These are phyloP conservation scores for Anticlea derivata DNA, from an alignment of 2,888 invertebrate genomes.

Conservation along the genomic window DNA sequence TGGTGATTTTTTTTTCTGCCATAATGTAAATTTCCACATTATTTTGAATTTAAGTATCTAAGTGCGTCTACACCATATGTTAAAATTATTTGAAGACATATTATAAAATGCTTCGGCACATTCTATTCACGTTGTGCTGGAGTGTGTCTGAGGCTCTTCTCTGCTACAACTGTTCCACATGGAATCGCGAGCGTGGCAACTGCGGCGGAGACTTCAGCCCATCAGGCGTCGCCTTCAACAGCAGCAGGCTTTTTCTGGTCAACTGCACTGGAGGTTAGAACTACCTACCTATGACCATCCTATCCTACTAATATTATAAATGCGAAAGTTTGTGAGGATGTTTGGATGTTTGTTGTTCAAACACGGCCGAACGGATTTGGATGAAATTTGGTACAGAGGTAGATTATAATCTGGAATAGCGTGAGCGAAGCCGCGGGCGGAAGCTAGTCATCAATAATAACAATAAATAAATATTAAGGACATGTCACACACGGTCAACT, in stretches of 20 bases:
- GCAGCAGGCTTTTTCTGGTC: slow-evolving; percentile 48
- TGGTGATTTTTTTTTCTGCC: not conserved
- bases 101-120: slow-evolving; percentile 41
- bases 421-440: too few relatives aligned
- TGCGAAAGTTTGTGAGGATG: too few relatives aligned
- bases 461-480: too few relatives aligned
- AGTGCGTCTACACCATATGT: not conserved
- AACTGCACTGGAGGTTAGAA: slow-evolving; percentile 67
- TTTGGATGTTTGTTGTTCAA: too few relatives aligned
- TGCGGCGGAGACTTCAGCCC: slow-evolving; percentile 63
- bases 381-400: too few relatives aligned
- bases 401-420: not conserved
- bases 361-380: too few relatives aligned
- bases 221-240: slow-evolving; percentile 49
- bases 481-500: too few relatives aligned
- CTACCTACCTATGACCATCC: not conserved
- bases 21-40: not conserved
- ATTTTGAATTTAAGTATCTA: not conserved
- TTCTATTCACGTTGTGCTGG: slow-evolving; percentile 35
- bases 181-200: slow-evolving; percentile 48
- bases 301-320: too few relatives aligned
- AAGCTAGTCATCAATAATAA: too few relatives aligned
- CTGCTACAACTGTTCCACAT: slow-evolving; percentile 71
- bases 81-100: not conserved
- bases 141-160: slow-evolving; percentile 38